phyloP scores from a whole-genome alignment of 35 echinoderm and acorn worm species.

The Ptychodera flava region DNA sequence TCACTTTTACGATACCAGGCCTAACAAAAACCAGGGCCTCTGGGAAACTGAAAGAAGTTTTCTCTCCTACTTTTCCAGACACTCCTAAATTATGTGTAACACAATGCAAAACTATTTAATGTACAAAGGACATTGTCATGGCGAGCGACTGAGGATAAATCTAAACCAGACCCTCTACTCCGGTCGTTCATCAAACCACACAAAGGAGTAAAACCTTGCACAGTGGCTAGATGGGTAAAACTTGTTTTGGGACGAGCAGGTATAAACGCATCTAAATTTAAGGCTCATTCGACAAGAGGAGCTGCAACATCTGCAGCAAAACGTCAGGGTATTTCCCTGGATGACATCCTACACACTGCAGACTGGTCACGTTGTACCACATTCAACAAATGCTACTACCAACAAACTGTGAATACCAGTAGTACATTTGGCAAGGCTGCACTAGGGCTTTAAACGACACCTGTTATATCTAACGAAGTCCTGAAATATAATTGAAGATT shows the following conservation, averaged over 20 bases:
- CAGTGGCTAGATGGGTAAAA: constrained; percentile 14
- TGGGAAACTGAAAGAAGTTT: background rate
- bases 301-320: constrained; percentile 3
- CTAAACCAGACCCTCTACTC: background rate
- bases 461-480: no score
- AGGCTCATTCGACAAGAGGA: constrained; percentile 11
- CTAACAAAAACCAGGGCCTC: background rate
- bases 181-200: background rate
- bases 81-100: background rate
- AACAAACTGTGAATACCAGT: no score
- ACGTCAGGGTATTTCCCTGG: constrained; percentile 4
- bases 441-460: no score
- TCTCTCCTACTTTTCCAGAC: background rate
- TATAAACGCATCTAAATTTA: background rate
- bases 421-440: no score
- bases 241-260: constrained; percentile 11
- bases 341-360: constrained; percentile 2
- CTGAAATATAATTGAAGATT: no score
- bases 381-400: constrained; percentile 4
- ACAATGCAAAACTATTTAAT: background rate
- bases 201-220: background rate
- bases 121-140: background rate
- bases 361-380: constrained; percentile 16
- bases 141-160: background rate
- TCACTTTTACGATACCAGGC: background rate